Evolutionary conservation across 2,113 vertebrate species (phyloP).

Genomic region (Ovis aries): ARS-UI_Ramb_v3.0 NC_056055.1:141807001-141807500

Average conservation of each 20-base stretch:
- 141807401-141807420: neutral
- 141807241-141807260: neutral
- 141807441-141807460: neutral
- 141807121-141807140: neutral
- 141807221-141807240: neutral
- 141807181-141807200: neutral
- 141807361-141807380: neutral
- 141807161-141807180: neutral
- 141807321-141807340: neutral
- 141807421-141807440: neutral
- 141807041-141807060: neutral
- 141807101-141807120: neutral
- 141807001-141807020: neutral
- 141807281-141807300: neutral
- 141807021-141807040: neutral
- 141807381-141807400: neutral
- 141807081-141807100: neutral
- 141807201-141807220: neutral
- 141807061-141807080: neutral
- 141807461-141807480: rapidly evolving
- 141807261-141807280: neutral
- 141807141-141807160: neutral
- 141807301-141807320: rapidly evolving
- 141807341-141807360: rapidly evolving
- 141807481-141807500: neutral